Percentiles rank a stretch among this genome's conserved stretches.
These are phyloP conservation scores for Eupithecia subfuscata DNA, from an alignment of 2,888 invertebrate species.

Conservation along the genomic window DNA sequence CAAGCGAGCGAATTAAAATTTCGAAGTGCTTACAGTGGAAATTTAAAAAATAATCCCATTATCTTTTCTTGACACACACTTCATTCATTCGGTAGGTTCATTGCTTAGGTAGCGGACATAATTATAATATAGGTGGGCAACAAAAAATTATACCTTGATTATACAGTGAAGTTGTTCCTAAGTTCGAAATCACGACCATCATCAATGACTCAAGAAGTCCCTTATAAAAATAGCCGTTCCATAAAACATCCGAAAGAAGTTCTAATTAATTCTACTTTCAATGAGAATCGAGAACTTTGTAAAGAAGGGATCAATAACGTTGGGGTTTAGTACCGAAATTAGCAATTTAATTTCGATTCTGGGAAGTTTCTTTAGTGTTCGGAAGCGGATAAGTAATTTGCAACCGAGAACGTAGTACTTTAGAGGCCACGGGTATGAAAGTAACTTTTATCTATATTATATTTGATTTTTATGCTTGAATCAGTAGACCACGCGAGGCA, in stretches of 20 bases:
- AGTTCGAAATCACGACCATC: neutral
- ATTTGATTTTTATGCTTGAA: neutral
- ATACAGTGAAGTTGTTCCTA: neutral
- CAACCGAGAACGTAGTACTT: slow-evolving; percentile 55
- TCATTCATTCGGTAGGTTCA: no score
- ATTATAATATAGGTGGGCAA: no score
- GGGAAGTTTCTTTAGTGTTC: slow-evolving; percentile 67
- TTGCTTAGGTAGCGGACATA: no score
- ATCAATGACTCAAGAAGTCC: neutral
- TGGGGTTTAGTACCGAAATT: slow-evolving; percentile 64
- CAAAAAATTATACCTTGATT: no score
- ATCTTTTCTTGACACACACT: no score
- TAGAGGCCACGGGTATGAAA: slow-evolving; percentile 33
- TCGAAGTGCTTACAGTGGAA: no score
- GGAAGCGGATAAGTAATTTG: slow-evolving; percentile 66
- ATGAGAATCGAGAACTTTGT: slow-evolving; percentile 58
- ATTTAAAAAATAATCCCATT: no score
- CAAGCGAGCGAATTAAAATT: no score
- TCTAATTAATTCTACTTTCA: slow-evolving; percentile 60
- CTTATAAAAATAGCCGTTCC: slow-evolving; percentile 43
- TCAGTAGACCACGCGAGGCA: no score
- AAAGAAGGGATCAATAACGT: slow-evolving; percentile 58
- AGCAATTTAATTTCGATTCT: slow-evolving; percentile 74
- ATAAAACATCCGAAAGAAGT: slow-evolving; percentile 41
- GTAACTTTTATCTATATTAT: slow-evolving; percentile 2